Base-by-base conservation (phyloP, 2,888 invertebrate species). In the Parnassius orleans region DNA sequence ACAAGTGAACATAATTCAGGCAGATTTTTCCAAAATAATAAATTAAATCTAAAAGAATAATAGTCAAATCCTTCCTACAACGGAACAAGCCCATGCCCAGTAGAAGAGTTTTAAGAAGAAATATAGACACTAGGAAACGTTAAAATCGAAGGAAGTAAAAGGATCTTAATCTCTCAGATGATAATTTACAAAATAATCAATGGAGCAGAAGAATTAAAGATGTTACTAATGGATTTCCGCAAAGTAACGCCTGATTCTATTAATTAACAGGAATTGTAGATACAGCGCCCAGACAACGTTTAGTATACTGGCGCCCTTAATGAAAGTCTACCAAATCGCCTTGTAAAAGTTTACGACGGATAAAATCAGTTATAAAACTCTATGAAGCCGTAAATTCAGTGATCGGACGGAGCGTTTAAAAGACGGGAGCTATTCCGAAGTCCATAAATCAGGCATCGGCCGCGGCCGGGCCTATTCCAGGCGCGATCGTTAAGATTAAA, bases 321-420 rank as follows among this genome's bases (percentile, higher is more conserved):
- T 86, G 84, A 87, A 82, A 79, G 80, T 79, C 79, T 74, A 67
- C 76, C 76, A 78, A 74, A 84, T 82, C 81, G 80, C 73, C 83
- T 81, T 84, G 82, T 87, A 85, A 86, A 89, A 88, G 69, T 90
- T 89, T 84, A 89, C 83, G 86, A 86, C 75, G 81, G 86, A 89
- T 89, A 88, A 88, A 89, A 89, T 88, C 88, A 86, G 88, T 87
- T 87, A 87, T 89, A 89, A 89, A 89, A 87, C 81, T 81, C 79
- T 83, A 84, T 85, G 81, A 79, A 82, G 82, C 77, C 81, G 84
- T 88, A 89, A 88, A 89, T 84, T 81, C 74, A 73, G 78, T 76
- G 78, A 79, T 79, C 77, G 78, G 75, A 77, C 76, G 69, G 66
- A 68, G 75, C 74, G 73, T 55, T 63, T 57, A 86, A 85, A 82